Conservation (phyloP, 2,113 vertebrate genomes). For the Arenaria interpres region DNA sequence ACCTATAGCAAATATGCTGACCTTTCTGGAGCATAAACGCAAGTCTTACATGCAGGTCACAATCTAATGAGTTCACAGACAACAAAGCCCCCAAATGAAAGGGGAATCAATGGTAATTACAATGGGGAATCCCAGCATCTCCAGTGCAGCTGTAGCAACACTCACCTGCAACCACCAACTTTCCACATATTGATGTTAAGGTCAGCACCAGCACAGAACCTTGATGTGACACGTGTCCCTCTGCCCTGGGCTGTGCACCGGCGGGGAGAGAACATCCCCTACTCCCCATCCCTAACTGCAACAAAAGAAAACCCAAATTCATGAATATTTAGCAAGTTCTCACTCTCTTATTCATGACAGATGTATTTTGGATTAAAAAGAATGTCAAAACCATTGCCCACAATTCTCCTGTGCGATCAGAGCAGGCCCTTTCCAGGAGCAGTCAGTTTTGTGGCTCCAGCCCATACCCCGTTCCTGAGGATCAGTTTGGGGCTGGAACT, state of each 20-base stretch:
- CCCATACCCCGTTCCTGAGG: neutral
- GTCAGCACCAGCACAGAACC: neutral
- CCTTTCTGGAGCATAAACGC: neutral
- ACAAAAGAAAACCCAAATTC: neutral
- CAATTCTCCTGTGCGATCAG: neutral
- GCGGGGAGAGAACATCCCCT: neutral
- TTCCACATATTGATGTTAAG: neutral
- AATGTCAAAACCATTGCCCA: neutral
- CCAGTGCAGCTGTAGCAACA: neutral
- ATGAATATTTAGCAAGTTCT: constrained; percentile 29
- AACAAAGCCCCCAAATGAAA: neutral
- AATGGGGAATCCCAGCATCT: neutral
- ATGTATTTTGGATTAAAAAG: neutral
- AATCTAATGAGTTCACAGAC: constrained; percentile 27
- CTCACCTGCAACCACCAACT: neutral
- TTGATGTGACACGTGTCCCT: neutral
- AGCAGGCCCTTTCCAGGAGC: neutral
- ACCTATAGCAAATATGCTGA: neutral
- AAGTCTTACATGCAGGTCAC: neutral
- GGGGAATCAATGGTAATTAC: neutral
- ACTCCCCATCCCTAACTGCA: neutral
- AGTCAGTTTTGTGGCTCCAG: neutral
- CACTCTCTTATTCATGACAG: neutral
- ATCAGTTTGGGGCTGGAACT: neutral
- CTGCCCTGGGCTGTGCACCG: neutral